These are phyloP conservation scores for Stegostoma tigrinum DNA, from an alignment of 2,113 vertebrate species.

Conservation along the genomic window DNA sequence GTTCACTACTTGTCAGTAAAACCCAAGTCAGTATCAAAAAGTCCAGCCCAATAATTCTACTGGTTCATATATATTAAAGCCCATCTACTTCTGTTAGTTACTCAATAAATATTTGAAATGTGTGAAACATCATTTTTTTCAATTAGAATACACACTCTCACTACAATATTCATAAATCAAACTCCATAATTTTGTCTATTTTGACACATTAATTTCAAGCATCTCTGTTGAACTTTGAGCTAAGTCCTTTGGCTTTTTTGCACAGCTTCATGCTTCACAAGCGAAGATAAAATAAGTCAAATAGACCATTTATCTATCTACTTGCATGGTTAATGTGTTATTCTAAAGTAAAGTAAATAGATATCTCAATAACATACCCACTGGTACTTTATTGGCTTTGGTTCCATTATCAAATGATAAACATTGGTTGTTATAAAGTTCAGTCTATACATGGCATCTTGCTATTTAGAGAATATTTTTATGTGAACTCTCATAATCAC, in stretches of 20 bases:
- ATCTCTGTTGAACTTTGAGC: neutral
- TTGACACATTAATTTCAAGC: neutral
- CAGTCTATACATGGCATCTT: constrained; percentile 23
- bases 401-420: constrained; percentile 20
- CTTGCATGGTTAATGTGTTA: neutral
- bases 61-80: neutral
- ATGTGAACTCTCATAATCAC: neutral
- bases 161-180: neutral
- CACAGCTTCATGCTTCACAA: neutral
- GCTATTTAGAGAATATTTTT: neutral
- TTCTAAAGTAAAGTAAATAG: constrained; percentile 2
- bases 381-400: neutral
- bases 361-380: neutral
- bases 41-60: neutral
- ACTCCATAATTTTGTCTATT: neutral
- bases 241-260: neutral
- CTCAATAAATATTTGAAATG: neutral
- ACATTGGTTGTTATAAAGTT: constrained; percentile 18
- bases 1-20: neutral
- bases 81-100: neutral
- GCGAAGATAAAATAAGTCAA: neutral
- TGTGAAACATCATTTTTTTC: neutral
- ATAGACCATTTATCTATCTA: neutral
- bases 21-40: neutral
- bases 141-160: neutral